Evolutionary conservation across 2,113 vertebrate species (phyloP).

Genomic region (Tonatia bakeri): DNA sequence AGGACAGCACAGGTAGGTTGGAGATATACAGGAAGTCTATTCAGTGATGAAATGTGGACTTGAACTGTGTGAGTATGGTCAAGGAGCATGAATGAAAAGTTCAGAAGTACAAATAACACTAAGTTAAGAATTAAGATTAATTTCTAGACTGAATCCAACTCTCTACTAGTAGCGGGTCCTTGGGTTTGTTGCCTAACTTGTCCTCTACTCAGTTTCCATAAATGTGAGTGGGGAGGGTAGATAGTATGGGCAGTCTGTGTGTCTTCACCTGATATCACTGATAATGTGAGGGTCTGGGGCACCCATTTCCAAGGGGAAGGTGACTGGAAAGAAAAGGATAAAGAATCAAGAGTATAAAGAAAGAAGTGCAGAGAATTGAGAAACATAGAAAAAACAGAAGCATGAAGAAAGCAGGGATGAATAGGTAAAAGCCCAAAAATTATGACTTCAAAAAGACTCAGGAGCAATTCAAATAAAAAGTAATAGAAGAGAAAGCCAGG

Average conservation of each 20-base stretch:
- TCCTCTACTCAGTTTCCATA: background rate
- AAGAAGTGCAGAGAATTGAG: background rate
- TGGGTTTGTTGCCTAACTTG: background rate
- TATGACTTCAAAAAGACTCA: background rate
- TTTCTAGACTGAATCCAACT: background rate
- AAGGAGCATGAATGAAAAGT: background rate
- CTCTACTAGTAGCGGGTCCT: background rate
- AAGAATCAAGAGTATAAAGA: background rate
- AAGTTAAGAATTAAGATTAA: background rate
- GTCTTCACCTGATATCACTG: background rate
- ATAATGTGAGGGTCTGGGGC: background rate
- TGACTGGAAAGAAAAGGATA: background rate
- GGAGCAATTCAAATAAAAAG: background rate
- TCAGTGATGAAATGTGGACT: background rate
- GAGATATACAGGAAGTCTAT: background rate
- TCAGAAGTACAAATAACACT: background rate
- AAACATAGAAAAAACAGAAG: background rate
- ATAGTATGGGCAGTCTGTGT: background rate
- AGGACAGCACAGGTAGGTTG: background rate
- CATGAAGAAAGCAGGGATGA: background rate
- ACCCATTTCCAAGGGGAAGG: background rate
- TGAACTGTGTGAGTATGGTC: background rate
- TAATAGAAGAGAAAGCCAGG: background rate
- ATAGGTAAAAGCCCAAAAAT: background rate
- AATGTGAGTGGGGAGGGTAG: background rate